Evolutionary conservation across 2,888 invertebrate genomes (phyloP).

Genomic region (Hyles lineata): DNA sequence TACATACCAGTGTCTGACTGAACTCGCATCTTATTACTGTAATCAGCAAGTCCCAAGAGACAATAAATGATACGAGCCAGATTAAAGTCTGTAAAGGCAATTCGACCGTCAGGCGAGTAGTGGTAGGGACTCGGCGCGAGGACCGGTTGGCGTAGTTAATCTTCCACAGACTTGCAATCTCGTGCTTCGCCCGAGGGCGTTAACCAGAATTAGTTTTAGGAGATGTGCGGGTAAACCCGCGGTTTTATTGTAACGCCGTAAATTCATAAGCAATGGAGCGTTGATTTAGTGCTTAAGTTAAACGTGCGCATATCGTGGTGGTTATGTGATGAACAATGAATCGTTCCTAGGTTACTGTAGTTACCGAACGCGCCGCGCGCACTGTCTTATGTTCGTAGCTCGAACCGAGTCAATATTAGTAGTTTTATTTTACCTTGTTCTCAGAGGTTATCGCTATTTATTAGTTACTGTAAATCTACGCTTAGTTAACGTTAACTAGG

Average conservation of each 20-base stretch:
- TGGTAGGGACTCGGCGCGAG: constrained; percentile 53
- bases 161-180: constrained; percentile 66
- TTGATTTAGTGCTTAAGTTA: constrained; percentile 72
- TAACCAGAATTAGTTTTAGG: constrained; percentile 56
- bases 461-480: constrained; percentile 63
- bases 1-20: constrained; percentile 57
- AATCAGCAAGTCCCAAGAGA: constrained; percentile 50
- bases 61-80: constrained; percentile 58
- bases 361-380: constrained; percentile 68
- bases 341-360: constrained; percentile 74
- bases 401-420: constrained; percentile 67
- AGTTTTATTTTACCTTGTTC: constrained; percentile 46
- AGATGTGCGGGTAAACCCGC: constrained; percentile 51
- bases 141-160: constrained; percentile 62
- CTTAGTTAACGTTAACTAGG: constrained; percentile 54
- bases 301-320: constrained; percentile 79
- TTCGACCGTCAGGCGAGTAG: constrained; percentile 50
- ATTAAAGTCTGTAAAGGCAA: constrained; percentile 59
- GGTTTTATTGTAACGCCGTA: constrained; percentile 54
- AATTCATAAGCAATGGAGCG: constrained; percentile 59
- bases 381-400: constrained; percentile 72
- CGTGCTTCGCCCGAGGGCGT: constrained; percentile 61
- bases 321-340: constrained; percentile 70
- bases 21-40: constrained; percentile 47
- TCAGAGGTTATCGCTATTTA: constrained; percentile 72